Base-by-base conservation (phyloP, 2,113 vertebrate species). In the Sander lucioperca region DNA sequence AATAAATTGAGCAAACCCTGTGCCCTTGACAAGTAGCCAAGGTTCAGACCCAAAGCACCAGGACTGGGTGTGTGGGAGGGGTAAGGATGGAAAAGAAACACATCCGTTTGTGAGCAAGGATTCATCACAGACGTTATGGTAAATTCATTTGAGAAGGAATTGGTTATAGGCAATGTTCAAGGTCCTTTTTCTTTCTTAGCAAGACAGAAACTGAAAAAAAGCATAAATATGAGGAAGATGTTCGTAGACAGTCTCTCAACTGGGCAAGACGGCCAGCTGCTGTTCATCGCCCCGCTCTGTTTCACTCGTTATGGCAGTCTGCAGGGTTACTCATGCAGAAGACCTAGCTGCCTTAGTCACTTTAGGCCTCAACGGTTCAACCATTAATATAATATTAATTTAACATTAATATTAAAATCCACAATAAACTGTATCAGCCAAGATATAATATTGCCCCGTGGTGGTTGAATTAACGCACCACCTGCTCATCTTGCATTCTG, bases 351-450 rank as follows among this genome's bases (percentile, higher is more conserved):
- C 73, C 70, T 74, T 12, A 61, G n/a, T 80, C 68, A 72, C 71
- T 86, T 81, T 25, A 62, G 62, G 30, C n/a, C 63, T 48, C 77
- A 48, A 58, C 74, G 25, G 50, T 84, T 81, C 73, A 45, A 54
- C 25, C 72, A 25, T 80, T 77, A 86, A 85, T 79, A 47, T 70
- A 85, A 88, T 84, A 84, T 88, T 80, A 78, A 88, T 82, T 80
- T 59, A 81, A 79, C 82, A 83, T 85, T 74, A 76, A 83, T 85
- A 85, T 88, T 76, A 80, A 74, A 85, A 75, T 27, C 21, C 76
- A 82, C 68, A 59, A 77, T 81, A 81, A 78, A 82, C 51, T 65
- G 47, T 43, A 73, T 69, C 51, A 66, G 57, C 62, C 78, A 6
- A 36, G 57, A 48, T 83, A 69, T 65, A 64, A 54, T 36, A 71